Evolutionary conservation across 2,113 vertebrate genomes (phyloP), one percentile per base, ranked within the genome.

Genomic region (Menidia beryllina): DNA sequence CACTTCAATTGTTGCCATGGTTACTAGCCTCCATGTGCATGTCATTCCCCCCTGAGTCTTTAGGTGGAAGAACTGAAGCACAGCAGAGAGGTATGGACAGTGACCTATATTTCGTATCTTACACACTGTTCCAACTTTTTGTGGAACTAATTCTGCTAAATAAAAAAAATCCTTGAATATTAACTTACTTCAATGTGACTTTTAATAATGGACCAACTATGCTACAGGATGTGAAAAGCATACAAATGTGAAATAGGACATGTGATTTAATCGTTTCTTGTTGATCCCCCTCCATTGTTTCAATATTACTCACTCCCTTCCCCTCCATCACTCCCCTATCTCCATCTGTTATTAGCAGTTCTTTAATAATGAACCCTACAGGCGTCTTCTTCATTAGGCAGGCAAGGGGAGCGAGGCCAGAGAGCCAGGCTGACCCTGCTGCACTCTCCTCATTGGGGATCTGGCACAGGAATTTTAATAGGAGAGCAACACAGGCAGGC

Each of bases 381-480:
- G 87, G 87, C 83, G 47, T 89, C 79, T 62, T 86, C 88, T 90
- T 91, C 88, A 91, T 91, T 91, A 91, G 87, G 72, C 71, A 86
- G 85, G 85, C 76, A 57, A 57, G 78, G 77, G 57, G 80, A 77
- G 81, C 65, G 86, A 83, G 87, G 86, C 84, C 87, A 86, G 86
- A 4, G 64, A 83, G 90, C 75, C 74, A 11, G 59, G 60, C 85
- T 90, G 88, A 89, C 90, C 88, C 88, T 66, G 84, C 87, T 79
- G 78, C 81, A 69, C 75, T 79, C 79, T 76, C 75, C 74, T 87
- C 90, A 88, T 87, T 53, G 81, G 86, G 88, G 88, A 89, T 88
- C 83, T 91, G 87, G 90, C 89, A 86, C 79, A 85, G 72, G 90
- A 92, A 91, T 92, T 88, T 90, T 91, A 92, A 92, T 91, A 85